Base-by-base conservation (phyloP, 2,797 vertebrate genomes). In the Tapirus indicus region DNA sequence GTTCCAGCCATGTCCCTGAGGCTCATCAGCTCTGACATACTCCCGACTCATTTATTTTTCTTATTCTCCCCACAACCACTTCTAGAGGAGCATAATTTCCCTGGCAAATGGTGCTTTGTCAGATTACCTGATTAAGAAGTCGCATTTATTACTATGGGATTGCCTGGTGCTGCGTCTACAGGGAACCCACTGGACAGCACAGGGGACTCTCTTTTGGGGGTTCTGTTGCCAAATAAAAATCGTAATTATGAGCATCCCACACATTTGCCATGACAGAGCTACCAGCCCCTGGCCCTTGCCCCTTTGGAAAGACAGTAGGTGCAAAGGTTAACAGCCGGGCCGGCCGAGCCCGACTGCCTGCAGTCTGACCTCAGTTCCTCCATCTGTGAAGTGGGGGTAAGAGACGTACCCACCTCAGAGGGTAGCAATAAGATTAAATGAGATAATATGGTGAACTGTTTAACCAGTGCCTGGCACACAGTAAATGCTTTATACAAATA, bases 91-190 rank as follows among this genome's bases (percentile, higher is more conserved):
- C 78, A 85, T 97, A 98, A 98, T 98, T 98, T 98, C 97, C 98
- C 97, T 87, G 95, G 97, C 84, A 98, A 98, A 98, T 92, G 97
- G 92, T 11, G 16, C 71, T 5, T 97, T 98, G 98, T 99, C 98
- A 98, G 97, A 97, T 93, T 92, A 98, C 96, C 98, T 98, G 98
- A 98, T 98, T 95, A 98, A 98, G 97, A 98, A 97, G 71, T 97
- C 0, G 25, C 92, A 95, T 95, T 98, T 97, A 97, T 97, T 98
- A 97, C 97, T 47, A 60, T 92, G 97, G 97, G 98, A 94, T 88
- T 77, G 83, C 80, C 78, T 68, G 41, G 88, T 92, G 72, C 66
- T 1, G 93, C 78, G 49, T 97, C 97, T 96, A 88, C 91, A 93
- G 97, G 96, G 96, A 98, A 84, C 97, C 97, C 94, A 91, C 78